phyloP scores from a whole-genome alignment of 2,888 invertebrate genomes.

The Helleia helle region DNA sequence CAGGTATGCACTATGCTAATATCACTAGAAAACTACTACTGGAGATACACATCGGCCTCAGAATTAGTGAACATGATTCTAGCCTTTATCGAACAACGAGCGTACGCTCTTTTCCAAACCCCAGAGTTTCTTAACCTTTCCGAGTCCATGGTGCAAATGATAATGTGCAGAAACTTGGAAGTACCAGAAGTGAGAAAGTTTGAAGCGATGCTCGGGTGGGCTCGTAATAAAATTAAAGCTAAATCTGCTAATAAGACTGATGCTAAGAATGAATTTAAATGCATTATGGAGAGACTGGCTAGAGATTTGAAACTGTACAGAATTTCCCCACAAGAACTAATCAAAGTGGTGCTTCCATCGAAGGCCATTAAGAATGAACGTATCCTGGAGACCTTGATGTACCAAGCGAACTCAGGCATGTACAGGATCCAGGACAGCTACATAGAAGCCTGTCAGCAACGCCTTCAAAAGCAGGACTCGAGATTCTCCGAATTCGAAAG shows the following conservation, averaged over 20 bases:
- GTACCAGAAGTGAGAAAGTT: constrained; percentile 93
- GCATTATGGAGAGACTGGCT: constrained; percentile 93
- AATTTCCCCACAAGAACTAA: constrained; percentile 93
- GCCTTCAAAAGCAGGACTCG: constrained; percentile 91
- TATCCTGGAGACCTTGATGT: constrained; percentile 93
- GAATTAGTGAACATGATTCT: constrained; percentile 96
- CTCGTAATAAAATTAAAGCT: constrained; percentile 85
- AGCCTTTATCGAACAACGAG: constrained; percentile 90
- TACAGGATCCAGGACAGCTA: constrained; percentile 92
- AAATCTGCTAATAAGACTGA: constrained; percentile 86
- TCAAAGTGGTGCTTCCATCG: constrained; percentile 93
- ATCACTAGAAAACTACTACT: constrained; percentile 94
- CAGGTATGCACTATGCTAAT: constrained; percentile 94
- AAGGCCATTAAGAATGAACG: constrained; percentile 94
- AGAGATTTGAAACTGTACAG: constrained; percentile 91
- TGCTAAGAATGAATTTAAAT: constrained; percentile 91
- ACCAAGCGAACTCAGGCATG: constrained; percentile 94
- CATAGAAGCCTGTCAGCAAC: constrained; percentile 89
- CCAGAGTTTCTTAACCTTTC: constrained; percentile 90
- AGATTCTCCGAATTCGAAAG: constrained; percentile 87
- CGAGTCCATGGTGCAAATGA: constrained; percentile 96
- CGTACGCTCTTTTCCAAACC: constrained; percentile 88
- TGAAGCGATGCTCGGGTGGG: constrained; percentile 95
- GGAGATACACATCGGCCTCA: constrained; percentile 95
- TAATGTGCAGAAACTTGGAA: constrained; percentile 92